Base-by-base conservation (phyloP, 2,113 vertebrate species). In the Pangasianodon gigas region DNA sequence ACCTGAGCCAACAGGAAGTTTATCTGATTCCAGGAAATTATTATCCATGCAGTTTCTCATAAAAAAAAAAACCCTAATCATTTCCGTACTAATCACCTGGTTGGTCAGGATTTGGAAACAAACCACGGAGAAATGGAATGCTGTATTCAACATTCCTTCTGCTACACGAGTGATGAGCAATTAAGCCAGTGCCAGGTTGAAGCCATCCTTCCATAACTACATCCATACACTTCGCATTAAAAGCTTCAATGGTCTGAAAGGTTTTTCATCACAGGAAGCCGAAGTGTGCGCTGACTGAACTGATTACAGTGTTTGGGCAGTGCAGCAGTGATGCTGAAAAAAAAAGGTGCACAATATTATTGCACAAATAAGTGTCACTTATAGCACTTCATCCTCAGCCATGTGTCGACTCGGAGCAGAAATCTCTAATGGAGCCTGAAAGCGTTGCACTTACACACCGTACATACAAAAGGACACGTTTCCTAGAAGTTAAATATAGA, bases 91-190 rank as follows among this genome's bases (percentile, higher is more conserved):
- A 3, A 26, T 79, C 44, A 19, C 16, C 41, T 14, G 0, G 89
- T 80, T 91, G 86, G 84, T 52, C 75, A 79, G 60, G 82, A 75
- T 88, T 71, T 77, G 16, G 77, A 9, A 51, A 83, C n/a, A 52
- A n/a, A 71, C 19, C 69, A 32, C 54, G 67, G 65, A 51, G 44
- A 46, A 46, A 21, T 71, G 1, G 19, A 46, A 79, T 11, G 6
- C 44, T 1, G 24, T 29, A 51, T 48, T 44, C 37, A 10, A 19
- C 71, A 44, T 41, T 44, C 71, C 37, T 75, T 21, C 41, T 85
- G 82, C 82, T 51, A 48, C 51, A 52, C 54, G 83, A 79, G 19
- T 19, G 51, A 75, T 58, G 4, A 81, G 84, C n/a, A 85, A 56
- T 88, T 52, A 69, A 56, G 7, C 11, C 6, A 14, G 67, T 52